Base-by-base conservation (phyloP, 2,888 invertebrate species). In the Oligia fasciuncula region DNA sequence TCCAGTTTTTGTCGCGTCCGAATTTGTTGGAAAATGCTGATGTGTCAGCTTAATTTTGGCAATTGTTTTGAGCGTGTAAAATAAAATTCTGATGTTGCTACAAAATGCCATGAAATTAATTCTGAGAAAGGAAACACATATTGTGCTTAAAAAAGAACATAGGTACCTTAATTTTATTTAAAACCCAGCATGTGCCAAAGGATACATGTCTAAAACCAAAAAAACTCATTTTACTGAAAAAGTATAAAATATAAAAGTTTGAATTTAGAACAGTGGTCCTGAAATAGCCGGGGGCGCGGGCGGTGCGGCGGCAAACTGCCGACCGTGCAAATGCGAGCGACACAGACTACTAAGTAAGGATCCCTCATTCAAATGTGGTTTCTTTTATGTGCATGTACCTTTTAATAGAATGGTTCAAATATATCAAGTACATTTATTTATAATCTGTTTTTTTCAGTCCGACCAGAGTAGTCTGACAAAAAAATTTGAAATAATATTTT, bases 221-320 rank as follows among this genome's bases (percentile, higher is more conserved):
- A 67, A 83, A 76, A 76, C 71, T 51, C 76, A 76, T 77, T 80
- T 76, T 66, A 65, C 57, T 75, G 13, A 76, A 86, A 80, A 84
- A 76, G 76, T 71, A 68, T 76, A 76, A 81, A 77, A 81, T 78
- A 54, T 79, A 77, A 87, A 87, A 77, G 79, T 87, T 82, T 80
- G 69, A 82, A 82, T 86, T 87, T 87, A 85, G 86, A 87, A 87
- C 87, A 78, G 79, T 73, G 68, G 75, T 78, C 62, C 73, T 76
- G 68, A 57, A 84, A 85, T 85, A 78, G 76, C 86, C 77, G n/a
- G 76, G 60, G 79, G 87, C 86, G 60, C 29, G 29, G 77, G 87
- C 86, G 76, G 43, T 77, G 79, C 81, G 86, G 76, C 76, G 78
- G 86, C 73, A 71, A 79, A 76, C 72, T 76, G 80, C 74, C 75